phyloP scores from a whole-genome alignment of 1,140 invertebrate species.

The Achroia grisella region DNA sequence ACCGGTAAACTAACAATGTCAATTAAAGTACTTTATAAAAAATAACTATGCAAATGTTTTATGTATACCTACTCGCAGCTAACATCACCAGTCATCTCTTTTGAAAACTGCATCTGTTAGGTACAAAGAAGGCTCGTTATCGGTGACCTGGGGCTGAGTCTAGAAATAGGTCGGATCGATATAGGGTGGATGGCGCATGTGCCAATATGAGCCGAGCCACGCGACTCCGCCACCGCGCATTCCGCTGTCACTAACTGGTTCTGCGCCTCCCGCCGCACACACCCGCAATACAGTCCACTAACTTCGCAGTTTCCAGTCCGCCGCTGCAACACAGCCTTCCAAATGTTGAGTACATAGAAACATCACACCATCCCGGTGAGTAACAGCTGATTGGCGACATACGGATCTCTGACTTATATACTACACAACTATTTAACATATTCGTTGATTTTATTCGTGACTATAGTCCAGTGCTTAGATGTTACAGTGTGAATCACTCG shows the following conservation, averaged over 20 bases:
- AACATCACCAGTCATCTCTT: too few relatives aligned
- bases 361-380: conserved; percentile 41
- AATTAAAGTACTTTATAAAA: too few relatives aligned
- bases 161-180: conserved; percentile 44
- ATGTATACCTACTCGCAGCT: too few relatives aligned
- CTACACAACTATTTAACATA: conserved; percentile 15
- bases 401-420: conserved; percentile 9
- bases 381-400: conserved; percentile 9
- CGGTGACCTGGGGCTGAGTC: conserved; percentile 12
- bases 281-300: conserved; percentile 15
- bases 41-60: too few relatives aligned
- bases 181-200: conserved; percentile 16
- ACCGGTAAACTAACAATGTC: too few relatives aligned
- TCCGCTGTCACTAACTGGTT: conserved; percentile 8
- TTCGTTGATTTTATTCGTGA: conserved; percentile 19
- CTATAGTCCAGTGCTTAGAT: conserved; percentile 49
- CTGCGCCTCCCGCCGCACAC: conserved; percentile 8
- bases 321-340: conserved; percentile 6
- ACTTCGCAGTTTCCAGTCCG: conserved; percentile 20
- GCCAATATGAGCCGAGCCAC: conserved; percentile 10
- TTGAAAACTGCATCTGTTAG: too few relatives aligned
- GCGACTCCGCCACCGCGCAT: conserved; percentile 22
- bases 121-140: too few relatives aligned
- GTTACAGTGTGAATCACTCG: conserved; percentile 38
- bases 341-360: conserved; percentile 26